Conservation (phyloP, 2,888 invertebrate genomes). For the Rotaria sp. region DNA sequence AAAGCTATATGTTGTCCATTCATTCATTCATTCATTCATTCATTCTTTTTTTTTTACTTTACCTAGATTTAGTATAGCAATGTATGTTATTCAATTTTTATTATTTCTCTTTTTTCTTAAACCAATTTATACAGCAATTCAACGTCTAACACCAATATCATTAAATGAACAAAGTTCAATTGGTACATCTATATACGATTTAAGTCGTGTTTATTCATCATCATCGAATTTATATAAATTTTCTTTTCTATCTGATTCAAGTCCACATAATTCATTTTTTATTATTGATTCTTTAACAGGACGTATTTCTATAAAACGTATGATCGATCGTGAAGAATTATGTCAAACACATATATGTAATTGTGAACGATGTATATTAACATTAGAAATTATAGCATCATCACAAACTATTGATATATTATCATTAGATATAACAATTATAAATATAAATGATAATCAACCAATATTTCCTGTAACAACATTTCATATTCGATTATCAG, state of each 20-base stretch:
- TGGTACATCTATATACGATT: background rate
- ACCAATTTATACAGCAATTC: conserved; percentile 6
- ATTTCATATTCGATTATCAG: conserved; percentile 8
- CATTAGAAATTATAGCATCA: conserved; percentile 17
- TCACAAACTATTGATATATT: background rate
- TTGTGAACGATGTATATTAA: conserved; percentile 30
- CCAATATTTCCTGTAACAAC: conserved; percentile 13
- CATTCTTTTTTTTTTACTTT: background rate
- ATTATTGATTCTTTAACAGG: conserved; percentile 19
- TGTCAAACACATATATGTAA: conserved; percentile 22
- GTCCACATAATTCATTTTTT: conserved; percentile 27
- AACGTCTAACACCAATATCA: background rate
- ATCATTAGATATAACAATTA: conserved; percentile 1
- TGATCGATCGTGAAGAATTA: conserved; percentile 24
- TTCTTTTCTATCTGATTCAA: conserved; percentile 2
- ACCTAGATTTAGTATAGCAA: background rate
- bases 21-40: background rate
- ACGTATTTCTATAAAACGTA: conserved; percentile 15
- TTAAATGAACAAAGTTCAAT: conserved; percentile 16
- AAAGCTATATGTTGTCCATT: background rate
- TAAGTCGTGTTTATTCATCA: background rate
- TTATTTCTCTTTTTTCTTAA: background rate
- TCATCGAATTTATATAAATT: background rate
- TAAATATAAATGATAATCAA: conserved; percentile 17
- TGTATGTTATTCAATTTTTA: background rate